phyloP scores from a whole-genome alignment of 2,888 invertebrate species.

The Caenorhabditis wallacei region DNA sequence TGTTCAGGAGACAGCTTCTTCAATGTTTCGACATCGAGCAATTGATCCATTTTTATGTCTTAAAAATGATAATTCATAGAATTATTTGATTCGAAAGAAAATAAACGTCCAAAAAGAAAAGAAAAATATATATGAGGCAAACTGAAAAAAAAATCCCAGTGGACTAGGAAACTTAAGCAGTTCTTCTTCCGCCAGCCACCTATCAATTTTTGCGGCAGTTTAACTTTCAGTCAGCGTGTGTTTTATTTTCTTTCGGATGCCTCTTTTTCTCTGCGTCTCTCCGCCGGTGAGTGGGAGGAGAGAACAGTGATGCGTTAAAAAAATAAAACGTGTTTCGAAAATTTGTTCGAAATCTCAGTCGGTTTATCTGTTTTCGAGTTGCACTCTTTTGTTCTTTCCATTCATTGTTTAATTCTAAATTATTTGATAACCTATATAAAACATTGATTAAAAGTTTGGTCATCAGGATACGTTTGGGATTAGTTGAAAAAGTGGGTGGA shows the following conservation, averaged over 20 bases:
- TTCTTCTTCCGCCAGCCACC: conserved; percentile 33
- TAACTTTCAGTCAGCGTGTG: conserved; percentile 4
- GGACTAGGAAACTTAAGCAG: conserved; percentile 24
- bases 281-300: conserved; percentile 9
- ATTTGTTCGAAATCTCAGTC: not conserved
- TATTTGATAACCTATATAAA: no score
- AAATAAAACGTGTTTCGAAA: conserved; percentile 31
- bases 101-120: not conserved
- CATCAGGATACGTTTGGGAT: no score
- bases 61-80: not conserved
- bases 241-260: conserved; percentile 21
- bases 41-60: conserved; percentile 74
- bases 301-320: conserved; percentile 14
- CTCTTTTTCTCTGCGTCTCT: conserved; percentile 3
- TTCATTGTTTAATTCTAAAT: no score
- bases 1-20: conserved; percentile 81
- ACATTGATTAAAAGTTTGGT: no score
- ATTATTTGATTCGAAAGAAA: not conserved
- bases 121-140: conserved; percentile 4
- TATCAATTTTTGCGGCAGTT: not conserved
- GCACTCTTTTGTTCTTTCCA: not conserved
- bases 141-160: no score
- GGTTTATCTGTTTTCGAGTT: not conserved
- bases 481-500: no score
- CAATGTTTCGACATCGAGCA: conserved; percentile 77